These are phyloP conservation scores for Drosophila arawakana DNA, from an alignment of 1,140 invertebrate species.

Conservation along the genomic window DNA sequence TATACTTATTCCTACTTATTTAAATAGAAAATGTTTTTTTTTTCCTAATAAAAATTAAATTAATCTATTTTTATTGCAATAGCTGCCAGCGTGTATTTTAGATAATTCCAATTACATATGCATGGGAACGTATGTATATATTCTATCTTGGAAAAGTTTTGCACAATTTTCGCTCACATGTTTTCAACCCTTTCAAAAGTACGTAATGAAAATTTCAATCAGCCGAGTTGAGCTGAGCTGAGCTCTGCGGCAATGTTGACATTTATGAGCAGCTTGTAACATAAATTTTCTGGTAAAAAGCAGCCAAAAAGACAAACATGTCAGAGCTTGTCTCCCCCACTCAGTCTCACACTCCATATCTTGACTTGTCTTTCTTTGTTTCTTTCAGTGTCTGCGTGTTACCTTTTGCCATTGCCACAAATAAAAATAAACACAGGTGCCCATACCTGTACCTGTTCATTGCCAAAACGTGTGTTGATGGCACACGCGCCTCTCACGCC, in stretches of 20 bases:
- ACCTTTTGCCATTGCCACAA: conserved; percentile 61
- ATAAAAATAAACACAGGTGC: conserved; percentile 75
- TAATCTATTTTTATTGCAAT: too few species aligned
- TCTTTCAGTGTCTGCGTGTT: conserved; percentile 5
- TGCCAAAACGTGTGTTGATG: conserved; percentile 68
- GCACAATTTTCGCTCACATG: conserved; percentile 42
- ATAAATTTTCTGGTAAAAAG: conserved; percentile 55
- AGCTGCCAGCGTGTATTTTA: too few species aligned
- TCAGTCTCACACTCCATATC: background rate
- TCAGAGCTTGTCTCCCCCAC: conserved; percentile 5
- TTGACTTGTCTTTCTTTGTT: background rate
- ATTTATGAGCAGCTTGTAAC: conserved; percentile 67
- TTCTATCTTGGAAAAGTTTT: background rate
- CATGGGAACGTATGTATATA: background rate
- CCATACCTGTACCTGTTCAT: conserved; percentile 51
- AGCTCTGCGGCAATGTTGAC: conserved; percentile 45
- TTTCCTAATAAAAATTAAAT: too few species aligned
- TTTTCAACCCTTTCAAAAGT: conserved; percentile 24
- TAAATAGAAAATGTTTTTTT: too few species aligned
- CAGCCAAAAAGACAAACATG: conserved; percentile 19
- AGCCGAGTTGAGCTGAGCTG: conserved; percentile 19
- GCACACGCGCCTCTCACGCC: conserved; percentile 8
- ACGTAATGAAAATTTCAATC: conserved; percentile 70
- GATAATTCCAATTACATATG: too few species aligned
- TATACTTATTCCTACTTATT: too few species aligned